A percentile compares a stretch with the other conserved stretches of the same genome.
Conservation (phyloP, 1,140 invertebrate genomes). For the Anastrepha ludens region DNA sequence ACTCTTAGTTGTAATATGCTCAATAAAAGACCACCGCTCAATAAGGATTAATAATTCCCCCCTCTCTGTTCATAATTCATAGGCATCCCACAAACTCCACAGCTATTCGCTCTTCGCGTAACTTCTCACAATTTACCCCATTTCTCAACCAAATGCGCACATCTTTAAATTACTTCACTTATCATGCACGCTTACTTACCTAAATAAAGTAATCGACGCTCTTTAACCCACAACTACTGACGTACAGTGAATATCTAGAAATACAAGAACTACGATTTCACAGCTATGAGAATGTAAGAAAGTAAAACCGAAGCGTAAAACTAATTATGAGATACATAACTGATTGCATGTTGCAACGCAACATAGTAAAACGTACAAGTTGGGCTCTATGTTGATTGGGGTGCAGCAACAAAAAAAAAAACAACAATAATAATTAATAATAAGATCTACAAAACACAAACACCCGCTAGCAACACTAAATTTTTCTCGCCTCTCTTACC, state of each 20-base stretch:
- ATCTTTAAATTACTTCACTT: constrained; percentile 17
- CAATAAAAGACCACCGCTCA: no score
- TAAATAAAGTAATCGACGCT: constrained; percentile 44
- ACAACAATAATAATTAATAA: constrained; percentile 15
- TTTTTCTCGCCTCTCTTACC: neutral
- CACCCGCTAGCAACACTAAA: neutral
- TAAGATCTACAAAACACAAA: neutral
- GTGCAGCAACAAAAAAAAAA: neutral
- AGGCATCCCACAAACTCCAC: no score
- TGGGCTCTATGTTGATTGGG: neutral
- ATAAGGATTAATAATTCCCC: no score
- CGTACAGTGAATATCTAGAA: neutral
- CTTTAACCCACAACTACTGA: constrained; percentile 24
- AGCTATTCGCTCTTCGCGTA: no score
- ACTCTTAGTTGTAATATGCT: no score
- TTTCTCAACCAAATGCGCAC: neutral
- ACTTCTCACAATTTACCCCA: constrained; percentile 21
- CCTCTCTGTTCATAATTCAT: no score
- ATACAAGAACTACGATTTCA: neutral
- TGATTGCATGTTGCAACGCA: constrained; percentile 36
- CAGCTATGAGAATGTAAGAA: constrained; percentile 40
- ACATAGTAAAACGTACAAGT: neutral
- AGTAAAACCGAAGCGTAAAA: constrained; percentile 51
- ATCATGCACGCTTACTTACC: constrained; percentile 22
- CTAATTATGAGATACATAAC: constrained; percentile 47